These are phyloP conservation scores for Drosophila baimaii DNA, from an alignment of 1,140 invertebrate species.

Conservation along the genomic window DNA sequence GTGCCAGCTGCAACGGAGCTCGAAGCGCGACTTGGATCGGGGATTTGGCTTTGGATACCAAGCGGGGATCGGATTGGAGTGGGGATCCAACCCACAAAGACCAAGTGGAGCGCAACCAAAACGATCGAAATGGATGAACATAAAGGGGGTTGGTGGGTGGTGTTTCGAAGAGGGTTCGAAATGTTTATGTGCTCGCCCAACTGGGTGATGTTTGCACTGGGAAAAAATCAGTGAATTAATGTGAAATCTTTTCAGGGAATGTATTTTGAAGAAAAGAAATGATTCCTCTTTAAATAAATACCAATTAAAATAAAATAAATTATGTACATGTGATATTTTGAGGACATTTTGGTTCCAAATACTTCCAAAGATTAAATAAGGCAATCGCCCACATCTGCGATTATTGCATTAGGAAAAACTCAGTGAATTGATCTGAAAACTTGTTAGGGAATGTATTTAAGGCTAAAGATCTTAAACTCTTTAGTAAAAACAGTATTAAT, in stretches of 20 bases:
- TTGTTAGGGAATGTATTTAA: background rate
- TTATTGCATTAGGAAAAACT: too few relatives aligned
- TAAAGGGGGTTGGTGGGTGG: too few relatives aligned
- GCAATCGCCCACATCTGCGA: too few relatives aligned
- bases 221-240: background rate
- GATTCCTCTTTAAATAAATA: too few relatives aligned
- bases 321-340: background rate
- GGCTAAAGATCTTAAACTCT: too few relatives aligned
- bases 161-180: background rate
- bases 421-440: background rate
- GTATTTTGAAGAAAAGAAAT: too few relatives aligned
- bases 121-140: conserved; percentile 6
- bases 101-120: conserved; percentile 68
- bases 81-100: conserved; percentile 30
- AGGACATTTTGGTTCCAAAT: too few relatives aligned
- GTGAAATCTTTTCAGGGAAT: background rate
- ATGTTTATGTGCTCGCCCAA: conserved; percentile 4
- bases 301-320: too few relatives aligned
- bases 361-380: too few relatives aligned
- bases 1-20: conserved; percentile 41
- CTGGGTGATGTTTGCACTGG: conserved; percentile 1
- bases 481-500: too few relatives aligned
- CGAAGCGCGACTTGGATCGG: conserved; percentile 21
- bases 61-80: conserved; percentile 19
- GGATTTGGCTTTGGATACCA: conserved; percentile 29